These are phyloP conservation scores for Rhinichthys klamathensis DNA, from an alignment of 2,113 vertebrate genomes.

Conservation along the genomic window DNA sequence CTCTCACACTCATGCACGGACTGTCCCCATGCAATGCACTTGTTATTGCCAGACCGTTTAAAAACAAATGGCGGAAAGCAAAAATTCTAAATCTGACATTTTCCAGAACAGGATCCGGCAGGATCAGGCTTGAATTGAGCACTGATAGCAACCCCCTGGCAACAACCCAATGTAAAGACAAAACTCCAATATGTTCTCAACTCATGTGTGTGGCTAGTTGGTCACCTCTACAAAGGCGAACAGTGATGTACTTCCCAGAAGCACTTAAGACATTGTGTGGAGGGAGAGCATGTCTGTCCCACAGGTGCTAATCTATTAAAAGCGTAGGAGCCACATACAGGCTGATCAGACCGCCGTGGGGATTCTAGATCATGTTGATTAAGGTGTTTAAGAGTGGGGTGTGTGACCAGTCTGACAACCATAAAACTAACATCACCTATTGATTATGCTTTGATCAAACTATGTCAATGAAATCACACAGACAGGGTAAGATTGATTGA, in stretches of 20 bases:
- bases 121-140: too few species aligned
- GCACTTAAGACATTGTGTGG: conserved; percentile 62
- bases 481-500: background rate
- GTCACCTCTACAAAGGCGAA: conserved; percentile 53
- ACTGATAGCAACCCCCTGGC: too few species aligned
- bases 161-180: background rate
- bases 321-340: background rate
- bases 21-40: too few species aligned
- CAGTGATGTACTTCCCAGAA: conserved; percentile 63
- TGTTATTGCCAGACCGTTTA: too few species aligned
- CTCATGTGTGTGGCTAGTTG: conserved; percentile 57
- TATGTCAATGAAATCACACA: conserved; percentile 28
- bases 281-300: conserved; percentile 49
- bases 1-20: too few species aligned
- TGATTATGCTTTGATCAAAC: conserved; percentile 38
- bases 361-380: conserved; percentile 31
- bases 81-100: too few species aligned
- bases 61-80: too few species aligned
- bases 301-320: conserved; percentile 39
- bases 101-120: too few species aligned
- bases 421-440: background rate
- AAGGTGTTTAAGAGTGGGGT: background rate
- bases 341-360: background rate
- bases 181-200: conserved; percentile 58
- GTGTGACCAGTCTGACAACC: conserved; percentile 7